Evolutionary conservation across 2,113 vertebrate genomes (phyloP), one percentile per base, ranked within the genome.

Genomic region (Strix aluco): DNA sequence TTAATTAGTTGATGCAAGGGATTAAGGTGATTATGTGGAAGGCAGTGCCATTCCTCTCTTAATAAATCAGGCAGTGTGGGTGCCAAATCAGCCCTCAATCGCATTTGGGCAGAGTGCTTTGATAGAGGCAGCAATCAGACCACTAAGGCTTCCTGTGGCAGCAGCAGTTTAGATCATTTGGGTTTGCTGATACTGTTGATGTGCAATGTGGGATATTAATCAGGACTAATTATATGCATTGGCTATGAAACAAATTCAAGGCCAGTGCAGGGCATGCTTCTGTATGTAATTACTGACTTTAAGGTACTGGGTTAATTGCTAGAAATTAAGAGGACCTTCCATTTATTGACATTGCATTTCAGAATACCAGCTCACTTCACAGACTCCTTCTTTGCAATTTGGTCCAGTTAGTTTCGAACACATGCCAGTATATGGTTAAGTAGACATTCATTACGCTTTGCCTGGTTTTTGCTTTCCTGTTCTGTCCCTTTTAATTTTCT

Each of bases 181-280:
- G 97, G 98, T 96, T 98, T 98, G 93, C 98, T 98, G 98, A 98
- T 98, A 98, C 97, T 98, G 98, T 98, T 98, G 97, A 98, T 98
- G 97, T 97, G 97, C 98, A 98, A 98, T 98, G 98, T 97, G 95
- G 98, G 97, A 98, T 98, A 99, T 99, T 99, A 99, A 99, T 99
- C 98, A 99, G 97, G 97, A 95, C 98, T 99, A 99, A 99, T 99
- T 99, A 99, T 98, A 98, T 78, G 92, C 97, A 95, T 97, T 97
- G 98, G 92, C 97, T 97, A 96, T 97, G 97, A 98, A 97, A 96
- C 85, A 98, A 97, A 98, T 97, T 94, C 91, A 96, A 97, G 97
- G 97, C 98, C 96, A 96, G 78, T 97, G 92, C 91, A 96, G 97
- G 95, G 95, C 97, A 96, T 94, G 97, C 87, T 97, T 97, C 95